Evolutionary conservation across 2,888 invertebrate species (phyloP).

Genomic region (Pemphredon lugubris): DNA sequence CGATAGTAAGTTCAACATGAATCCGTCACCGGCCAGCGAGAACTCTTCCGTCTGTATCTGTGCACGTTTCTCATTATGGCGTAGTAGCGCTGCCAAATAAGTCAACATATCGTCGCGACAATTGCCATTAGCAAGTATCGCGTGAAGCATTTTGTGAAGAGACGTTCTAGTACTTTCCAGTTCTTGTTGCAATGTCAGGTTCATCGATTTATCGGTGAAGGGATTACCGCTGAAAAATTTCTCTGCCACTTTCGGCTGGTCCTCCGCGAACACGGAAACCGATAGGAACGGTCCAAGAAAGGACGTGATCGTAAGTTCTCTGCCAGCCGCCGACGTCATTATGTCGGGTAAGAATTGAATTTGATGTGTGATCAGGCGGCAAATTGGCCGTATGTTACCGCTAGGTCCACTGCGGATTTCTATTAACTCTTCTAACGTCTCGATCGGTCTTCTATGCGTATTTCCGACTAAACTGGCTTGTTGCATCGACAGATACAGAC

Average conservation of each 20-base stretch:
- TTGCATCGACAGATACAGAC: constrained; percentile 86
- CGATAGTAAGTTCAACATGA: constrained; percentile 95
- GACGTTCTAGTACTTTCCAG: constrained; percentile 89
- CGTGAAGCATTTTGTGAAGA: constrained; percentile 91
- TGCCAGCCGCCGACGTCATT: constrained; percentile 89
- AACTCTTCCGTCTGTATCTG: constrained; percentile 95
- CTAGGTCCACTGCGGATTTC: constrained; percentile 88
- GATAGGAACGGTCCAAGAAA: constrained; percentile 96
- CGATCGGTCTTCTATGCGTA: constrained; percentile 86
- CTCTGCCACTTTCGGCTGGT: constrained; percentile 94
- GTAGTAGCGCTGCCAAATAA: constrained; percentile 90
- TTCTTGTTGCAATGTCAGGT: constrained; percentile 89
- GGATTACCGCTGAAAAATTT: constrained; percentile 85
- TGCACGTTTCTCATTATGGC: constrained; percentile 92
- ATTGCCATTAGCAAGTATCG: constrained; percentile 90
- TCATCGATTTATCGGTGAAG: constrained; percentile 85
- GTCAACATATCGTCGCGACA: constrained; percentile 90
- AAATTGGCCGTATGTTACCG: constrained; percentile 89
- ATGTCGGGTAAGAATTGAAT: constrained; percentile 89
- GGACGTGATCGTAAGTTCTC: constrained; percentile 92
- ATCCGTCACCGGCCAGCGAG: constrained; percentile 94
- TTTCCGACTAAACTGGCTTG: constrained; percentile 87
- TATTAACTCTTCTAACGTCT: constrained; percentile 89
- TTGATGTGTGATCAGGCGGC: constrained; percentile 85
- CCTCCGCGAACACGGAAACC: constrained; percentile 96